Conservation (phyloP, 2,888 invertebrate genomes). For the Nomada lathburiana region DNA sequence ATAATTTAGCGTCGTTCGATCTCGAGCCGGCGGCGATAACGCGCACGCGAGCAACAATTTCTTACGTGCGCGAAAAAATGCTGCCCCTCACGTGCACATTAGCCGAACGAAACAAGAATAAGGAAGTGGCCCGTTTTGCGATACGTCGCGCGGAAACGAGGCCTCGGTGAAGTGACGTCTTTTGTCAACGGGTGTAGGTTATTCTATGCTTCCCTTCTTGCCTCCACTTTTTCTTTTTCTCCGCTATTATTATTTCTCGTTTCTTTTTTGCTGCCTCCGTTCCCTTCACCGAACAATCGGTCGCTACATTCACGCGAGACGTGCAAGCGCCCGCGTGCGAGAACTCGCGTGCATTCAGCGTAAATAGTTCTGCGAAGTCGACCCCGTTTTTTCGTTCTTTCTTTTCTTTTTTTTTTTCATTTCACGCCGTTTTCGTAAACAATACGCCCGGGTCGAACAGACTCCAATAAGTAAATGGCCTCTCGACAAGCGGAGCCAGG, state of each 20-base stretch:
- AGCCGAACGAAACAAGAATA: slow-evolving; percentile 45
- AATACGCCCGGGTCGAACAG: slow-evolving; percentile 55
- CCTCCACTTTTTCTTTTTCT: neutral
- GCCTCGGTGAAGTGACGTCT: slow-evolving; percentile 50
- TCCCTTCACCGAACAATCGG: slow-evolving; percentile 28
- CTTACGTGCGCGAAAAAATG: slow-evolving; percentile 55
- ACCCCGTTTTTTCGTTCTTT: slow-evolving; percentile 42
- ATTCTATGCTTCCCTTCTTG: neutral
- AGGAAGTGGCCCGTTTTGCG: slow-evolving; percentile 40
- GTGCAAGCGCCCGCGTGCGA: neutral
- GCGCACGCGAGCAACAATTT: slow-evolving; percentile 73
- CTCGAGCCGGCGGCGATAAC: slow-evolving; percentile 66
- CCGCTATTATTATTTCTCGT: neutral
- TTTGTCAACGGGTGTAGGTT: slow-evolving; percentile 33
- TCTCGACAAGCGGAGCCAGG: slow-evolving; percentile 34
- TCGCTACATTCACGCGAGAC: slow-evolving; percentile 22
- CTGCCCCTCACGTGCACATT: slow-evolving; percentile 53
- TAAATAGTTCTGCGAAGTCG: slow-evolving; percentile 44
- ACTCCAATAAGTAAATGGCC: slow-evolving; percentile 61
- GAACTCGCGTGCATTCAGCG: slow-evolving; percentile 24
- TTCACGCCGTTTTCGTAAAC: slow-evolving; percentile 46
- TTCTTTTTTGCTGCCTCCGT: neutral
- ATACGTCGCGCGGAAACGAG: slow-evolving; percentile 47
- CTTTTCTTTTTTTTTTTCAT: slow-evolving; percentile 1
- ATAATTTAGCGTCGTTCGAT: slow-evolving; percentile 73